phyloP scores from a whole-genome alignment of 2,888 invertebrate genomes.

The Cerastoderma edule region DNA sequence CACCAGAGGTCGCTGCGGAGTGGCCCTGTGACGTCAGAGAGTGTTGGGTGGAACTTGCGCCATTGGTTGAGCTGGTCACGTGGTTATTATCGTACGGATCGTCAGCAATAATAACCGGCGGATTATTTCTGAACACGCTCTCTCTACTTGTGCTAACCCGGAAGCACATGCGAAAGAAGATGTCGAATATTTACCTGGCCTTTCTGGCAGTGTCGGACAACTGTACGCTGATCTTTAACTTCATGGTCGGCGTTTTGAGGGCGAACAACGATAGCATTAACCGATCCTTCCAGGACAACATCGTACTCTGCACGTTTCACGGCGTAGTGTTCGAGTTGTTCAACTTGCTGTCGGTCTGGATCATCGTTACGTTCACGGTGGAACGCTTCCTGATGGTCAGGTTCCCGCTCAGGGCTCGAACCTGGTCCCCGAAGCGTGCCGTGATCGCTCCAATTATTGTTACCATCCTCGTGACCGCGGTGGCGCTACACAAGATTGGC shows the following conservation, averaged over 20 bases:
- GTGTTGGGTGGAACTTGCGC: constrained; percentile 53
- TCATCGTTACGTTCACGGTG: constrained; percentile 63
- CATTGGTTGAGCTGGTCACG: constrained; percentile 55
- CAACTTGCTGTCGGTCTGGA: constrained; percentile 63
- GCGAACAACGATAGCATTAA: constrained; percentile 54
- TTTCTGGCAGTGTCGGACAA: constrained; percentile 61
- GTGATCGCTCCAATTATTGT: constrained; percentile 42
- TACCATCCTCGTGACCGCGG: constrained; percentile 42
- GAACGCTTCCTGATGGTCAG: constrained; percentile 65
- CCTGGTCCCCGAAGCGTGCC: constrained; percentile 42
- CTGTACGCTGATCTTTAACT: constrained; percentile 61
- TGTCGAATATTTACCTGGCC: constrained; percentile 59
- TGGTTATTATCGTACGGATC: constrained; percentile 64
- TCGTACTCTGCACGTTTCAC: constrained; percentile 61
- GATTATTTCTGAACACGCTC: constrained; percentile 53
- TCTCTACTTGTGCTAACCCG: constrained; percentile 55
- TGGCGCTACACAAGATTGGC: constrained; percentile 65
- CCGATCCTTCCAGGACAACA: constrained; percentile 35
- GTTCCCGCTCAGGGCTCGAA: constrained; percentile 61
- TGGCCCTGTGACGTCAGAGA: constrained; percentile 67
- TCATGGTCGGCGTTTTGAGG: constrained; percentile 65
- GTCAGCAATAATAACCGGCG: constrained; percentile 46
- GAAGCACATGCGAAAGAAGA: constrained; percentile 57
- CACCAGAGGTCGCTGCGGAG: constrained; percentile 35
- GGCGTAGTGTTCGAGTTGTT: constrained; percentile 66